Conservation (phyloP, 2,888 invertebrate species). For the Hyposoter didymator region DNA sequence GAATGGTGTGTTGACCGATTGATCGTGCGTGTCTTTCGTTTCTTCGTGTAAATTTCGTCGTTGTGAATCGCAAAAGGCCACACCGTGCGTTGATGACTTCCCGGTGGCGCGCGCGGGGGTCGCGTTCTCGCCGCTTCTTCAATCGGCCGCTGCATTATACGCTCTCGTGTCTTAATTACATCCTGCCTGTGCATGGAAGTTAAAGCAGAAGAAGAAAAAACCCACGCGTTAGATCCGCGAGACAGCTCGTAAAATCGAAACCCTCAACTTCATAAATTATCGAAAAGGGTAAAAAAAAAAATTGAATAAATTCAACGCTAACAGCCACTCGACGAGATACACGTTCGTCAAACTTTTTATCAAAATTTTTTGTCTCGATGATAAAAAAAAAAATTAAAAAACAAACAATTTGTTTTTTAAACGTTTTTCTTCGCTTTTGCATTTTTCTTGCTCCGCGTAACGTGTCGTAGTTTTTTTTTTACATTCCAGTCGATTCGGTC, state of each 20-base stretch:
- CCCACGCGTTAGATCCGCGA: slow-evolving; percentile 10
- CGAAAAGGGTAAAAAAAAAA: slow-evolving; percentile 4
- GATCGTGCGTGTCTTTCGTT: neutral
- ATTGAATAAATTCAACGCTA: slow-evolving; percentile 22
- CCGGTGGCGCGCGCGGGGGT: slow-evolving; percentile 26
- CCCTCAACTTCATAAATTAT: slow-evolving; percentile 27
- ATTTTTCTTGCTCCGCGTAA: neutral
- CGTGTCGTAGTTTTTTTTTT: neutral
- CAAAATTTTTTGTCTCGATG: neutral
- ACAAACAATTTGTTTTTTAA: neutral
- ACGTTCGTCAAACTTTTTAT: neutral
- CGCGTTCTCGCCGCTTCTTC: slow-evolving; percentile 30
- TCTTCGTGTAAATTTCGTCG: slow-evolving; percentile 10
- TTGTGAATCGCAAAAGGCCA: slow-evolving; percentile 55
- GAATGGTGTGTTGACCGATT: slow-evolving; percentile 3
- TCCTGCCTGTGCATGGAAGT: slow-evolving; percentile 40
- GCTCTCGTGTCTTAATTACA: slow-evolving; percentile 54
- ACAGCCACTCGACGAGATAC: neutral
- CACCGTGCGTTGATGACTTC: slow-evolving; percentile 12
- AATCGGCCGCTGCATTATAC: slow-evolving; percentile 32
- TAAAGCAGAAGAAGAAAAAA: slow-evolving; percentile 21
- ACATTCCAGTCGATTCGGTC: too few relatives aligned
- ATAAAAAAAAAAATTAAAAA: neutral
- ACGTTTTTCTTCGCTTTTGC: neutral
- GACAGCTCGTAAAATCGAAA: slow-evolving; percentile 15